Base-by-base conservation (phyloP, 2,113 vertebrate genomes). In the Sylvietta virens region DNA sequence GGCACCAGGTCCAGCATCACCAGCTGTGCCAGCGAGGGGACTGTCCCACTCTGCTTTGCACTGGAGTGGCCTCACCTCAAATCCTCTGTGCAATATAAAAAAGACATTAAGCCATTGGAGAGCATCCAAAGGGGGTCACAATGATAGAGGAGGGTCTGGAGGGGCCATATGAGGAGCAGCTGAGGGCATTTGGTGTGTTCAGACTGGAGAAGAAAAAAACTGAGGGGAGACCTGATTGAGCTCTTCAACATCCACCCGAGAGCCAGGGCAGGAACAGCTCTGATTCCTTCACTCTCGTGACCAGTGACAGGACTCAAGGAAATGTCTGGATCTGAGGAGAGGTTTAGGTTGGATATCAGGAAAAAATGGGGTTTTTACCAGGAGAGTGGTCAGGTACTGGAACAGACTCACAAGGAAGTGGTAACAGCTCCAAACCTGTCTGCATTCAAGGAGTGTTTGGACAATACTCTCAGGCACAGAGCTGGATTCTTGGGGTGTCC, bases 21-120 rank as follows among this genome's bases (percentile, higher is more conserved):
- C 4, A 3, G 39, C 13, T 0, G 0, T 39, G 22, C 9, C 11
- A 48, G 13, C 11, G 39, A 62, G 39, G 37, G 21, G 33, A 44
- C 17, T 37, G 27, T 26, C 57, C 57, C 7, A 6, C 39, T 20
- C 39, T 53, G 27, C 33, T 54, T 3, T 62, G 27, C 47, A 37
- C 20, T 37, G 57, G 8, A 3, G 22, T 53, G 22, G 33, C 22
- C 39, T 53, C 27, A 27, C 57, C 22, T 53, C 22, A 18, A 54
- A 31, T 27, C 17, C 11, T 64, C 4, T 47, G 33, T 23, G n/a
- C 12, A 47, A 47, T 56, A 47, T 73, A 7, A 56, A 84, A 65
- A 40, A 56, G 19, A 48, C 30, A 40, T 56, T 13, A n/a, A 28
- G 30, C 30, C 24, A 30, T 10, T 65, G 42, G 50, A 48, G 42